Evolutionary conservation across 2,888 invertebrate genomes (phyloP), one percentile per base, ranked within the genome.

Genomic region (Aporophyla nigra): DNA sequence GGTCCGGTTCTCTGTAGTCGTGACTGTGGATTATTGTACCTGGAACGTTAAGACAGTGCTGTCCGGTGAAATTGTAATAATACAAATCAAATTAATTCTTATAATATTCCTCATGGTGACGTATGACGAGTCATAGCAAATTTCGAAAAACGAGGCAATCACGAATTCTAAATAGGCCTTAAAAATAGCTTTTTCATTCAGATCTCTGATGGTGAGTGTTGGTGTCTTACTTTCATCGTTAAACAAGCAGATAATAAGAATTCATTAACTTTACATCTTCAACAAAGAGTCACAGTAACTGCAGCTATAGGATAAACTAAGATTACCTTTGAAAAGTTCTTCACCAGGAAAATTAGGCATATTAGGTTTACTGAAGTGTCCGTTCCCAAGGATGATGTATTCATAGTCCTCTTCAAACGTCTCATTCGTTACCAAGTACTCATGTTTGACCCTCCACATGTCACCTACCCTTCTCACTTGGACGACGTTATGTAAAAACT

Each of bases 21-120:
- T 98, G 98, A 87, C 98, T 98, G 93, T 98, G 98, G 16, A 98
- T 93, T 69, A 97, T 93, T 73, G 94, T 93, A 1, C 98, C 98
- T 90, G 93, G 2, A 66, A 66, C 14, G 14, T 27, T 21, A 66
- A 14, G 21, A 27, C 4, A 24, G n/a, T 24, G 19, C 12, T 24
- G 12, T 65, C 24, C 12, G 7, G 24, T 24, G 4, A 19, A 21
- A 27, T 49, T 27, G 1, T 19, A 12, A 49, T 65, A 27, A 14
- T 21, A 6, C 12, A 19, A 6, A 19, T n/a, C 4, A 43, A 62
- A 5, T 49, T 1, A 6, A 65, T 46, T 0, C 5, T 1, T 7
- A 12, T 12, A 27, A 21, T 65, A 65, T 7, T 6, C 6, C 19
- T 10, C 19, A 19, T 19, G 59, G 10, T 27, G 19, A 21, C 4